phyloP scores from a whole-genome alignment of 2,888 invertebrate species.

The Drosophila leonis region DNA sequence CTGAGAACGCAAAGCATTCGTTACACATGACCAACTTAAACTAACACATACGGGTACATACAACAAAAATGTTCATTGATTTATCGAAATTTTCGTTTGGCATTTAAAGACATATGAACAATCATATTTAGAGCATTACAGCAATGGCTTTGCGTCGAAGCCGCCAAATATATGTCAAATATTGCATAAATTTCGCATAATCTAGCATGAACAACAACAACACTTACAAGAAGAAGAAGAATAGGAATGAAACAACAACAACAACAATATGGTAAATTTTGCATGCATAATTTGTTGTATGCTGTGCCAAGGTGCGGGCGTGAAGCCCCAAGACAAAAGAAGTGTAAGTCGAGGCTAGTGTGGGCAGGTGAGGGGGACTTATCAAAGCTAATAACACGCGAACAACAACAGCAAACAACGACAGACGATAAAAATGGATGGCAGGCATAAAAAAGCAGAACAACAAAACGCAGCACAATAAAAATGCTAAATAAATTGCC shows the following conservation, averaged over 20 bases:
- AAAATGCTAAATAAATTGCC: slow-evolving; percentile 78
- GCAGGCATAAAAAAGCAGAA: slow-evolving; percentile 57
- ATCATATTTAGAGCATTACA: slow-evolving; percentile 52
- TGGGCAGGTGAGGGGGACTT: slow-evolving; percentile 13
- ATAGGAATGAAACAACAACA: slow-evolving; percentile 22
- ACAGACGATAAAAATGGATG: slow-evolving; percentile 57
- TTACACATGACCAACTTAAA: background rate
- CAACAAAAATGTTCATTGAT: background rate
- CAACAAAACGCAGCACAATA: slow-evolving; percentile 69
- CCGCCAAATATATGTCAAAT: slow-evolving; percentile 70
- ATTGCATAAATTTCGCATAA: slow-evolving; percentile 78
- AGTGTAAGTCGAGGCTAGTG: slow-evolving; percentile 14
- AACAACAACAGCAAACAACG: slow-evolving; percentile 54
- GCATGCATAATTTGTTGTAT: slow-evolving; percentile 69
- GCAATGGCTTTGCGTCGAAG: slow-evolving; percentile 41
- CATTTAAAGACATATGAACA: slow-evolving; percentile 22
- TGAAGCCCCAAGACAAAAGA: slow-evolving; percentile 40
- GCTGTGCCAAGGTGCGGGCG: slow-evolving; percentile 67
- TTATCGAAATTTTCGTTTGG: background rate
- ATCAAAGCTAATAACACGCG: slow-evolving; percentile 69
- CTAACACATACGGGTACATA: background rate
- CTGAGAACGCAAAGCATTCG: too few relatives aligned
- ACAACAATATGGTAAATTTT: slow-evolving; percentile 48
- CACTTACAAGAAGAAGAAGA: slow-evolving; percentile 10
- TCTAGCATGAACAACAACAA: slow-evolving; percentile 34